phyloP scores from a whole-genome alignment of 2,113 vertebrate species.

The Hippolais icterina region DNA sequence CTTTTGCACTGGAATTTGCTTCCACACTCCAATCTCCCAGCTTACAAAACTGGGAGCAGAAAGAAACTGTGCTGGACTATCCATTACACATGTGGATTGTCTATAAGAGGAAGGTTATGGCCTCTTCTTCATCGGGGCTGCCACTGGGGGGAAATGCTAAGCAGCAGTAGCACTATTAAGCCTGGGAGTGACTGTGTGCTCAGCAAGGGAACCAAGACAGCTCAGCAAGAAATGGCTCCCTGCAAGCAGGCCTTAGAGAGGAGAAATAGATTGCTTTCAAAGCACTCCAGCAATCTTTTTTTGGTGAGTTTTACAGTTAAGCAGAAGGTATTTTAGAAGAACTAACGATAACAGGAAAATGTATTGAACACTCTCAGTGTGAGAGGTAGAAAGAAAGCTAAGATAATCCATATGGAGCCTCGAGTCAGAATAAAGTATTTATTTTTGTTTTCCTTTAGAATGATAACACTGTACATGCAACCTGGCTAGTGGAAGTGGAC shows the following conservation, averaged over 20 bases:
- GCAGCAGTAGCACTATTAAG: background rate
- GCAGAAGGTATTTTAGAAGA: background rate
- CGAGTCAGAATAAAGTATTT: background rate
- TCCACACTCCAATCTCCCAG: background rate
- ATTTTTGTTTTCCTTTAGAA: background rate
- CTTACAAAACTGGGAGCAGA: accelerated
- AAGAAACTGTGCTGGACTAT: background rate
- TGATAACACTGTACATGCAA: background rate
- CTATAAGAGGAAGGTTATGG: background rate
- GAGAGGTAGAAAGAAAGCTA: background rate
- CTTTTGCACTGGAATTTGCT: background rate
- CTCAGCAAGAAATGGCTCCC: background rate
- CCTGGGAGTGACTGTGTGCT: background rate
- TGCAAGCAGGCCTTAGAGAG: background rate
- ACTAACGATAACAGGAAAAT: background rate
- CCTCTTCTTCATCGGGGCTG: background rate
- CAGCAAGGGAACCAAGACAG: background rate
- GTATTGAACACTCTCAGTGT: background rate
- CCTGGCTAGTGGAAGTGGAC: background rate
- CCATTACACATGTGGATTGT: background rate
- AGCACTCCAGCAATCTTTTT: background rate
- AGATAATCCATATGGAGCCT: background rate
- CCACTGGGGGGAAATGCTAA: background rate
- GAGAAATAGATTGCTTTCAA: background rate
- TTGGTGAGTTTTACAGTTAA: background rate